These are phyloP conservation scores for Hypercompe scribonia DNA, from an alignment of 2,888 invertebrate genomes.

Conservation along the genomic window DNA sequence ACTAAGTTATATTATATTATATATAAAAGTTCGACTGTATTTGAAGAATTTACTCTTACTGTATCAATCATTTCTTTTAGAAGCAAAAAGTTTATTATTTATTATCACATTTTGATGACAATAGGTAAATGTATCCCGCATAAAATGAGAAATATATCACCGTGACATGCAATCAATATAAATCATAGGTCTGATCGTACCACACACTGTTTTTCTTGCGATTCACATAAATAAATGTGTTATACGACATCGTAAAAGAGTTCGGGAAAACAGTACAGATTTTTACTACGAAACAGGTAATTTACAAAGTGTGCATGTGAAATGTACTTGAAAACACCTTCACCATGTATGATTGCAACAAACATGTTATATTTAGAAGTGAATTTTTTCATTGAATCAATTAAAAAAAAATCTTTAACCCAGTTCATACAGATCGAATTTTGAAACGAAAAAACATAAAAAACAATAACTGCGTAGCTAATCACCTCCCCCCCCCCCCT, in stretches of 20 bases:
- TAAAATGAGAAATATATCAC: not conserved
- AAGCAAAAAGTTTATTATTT: slow-evolving; percentile 4
- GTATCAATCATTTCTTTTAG: not conserved
- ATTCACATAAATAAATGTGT: slow-evolving; percentile 1
- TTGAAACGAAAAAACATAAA: too few species aligned
- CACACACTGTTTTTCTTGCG: not conserved
- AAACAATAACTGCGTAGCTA: too few species aligned
- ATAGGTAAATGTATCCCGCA: slow-evolving; percentile 1
- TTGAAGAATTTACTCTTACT: not conserved
- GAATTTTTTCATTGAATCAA: too few species aligned
- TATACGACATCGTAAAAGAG: slow-evolving; percentile 8
- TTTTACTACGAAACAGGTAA: not conserved
- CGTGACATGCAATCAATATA: slow-evolving; percentile 9
- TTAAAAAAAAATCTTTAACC: too few species aligned
- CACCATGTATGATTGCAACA: too few species aligned
- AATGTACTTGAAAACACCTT: too few species aligned
- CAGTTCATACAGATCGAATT: too few species aligned
- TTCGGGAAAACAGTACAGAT: not conserved
- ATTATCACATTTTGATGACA: not conserved
- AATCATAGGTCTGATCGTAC: not conserved
- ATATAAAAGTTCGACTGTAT: not conserved
- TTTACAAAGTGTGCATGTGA: not conserved
- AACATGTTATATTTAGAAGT: too few species aligned
- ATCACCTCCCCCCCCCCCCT: too few species aligned
- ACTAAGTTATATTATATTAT: not conserved